Conservation (phyloP, 2,797 vertebrate species). For the Sebastes iracundus region DNA sequence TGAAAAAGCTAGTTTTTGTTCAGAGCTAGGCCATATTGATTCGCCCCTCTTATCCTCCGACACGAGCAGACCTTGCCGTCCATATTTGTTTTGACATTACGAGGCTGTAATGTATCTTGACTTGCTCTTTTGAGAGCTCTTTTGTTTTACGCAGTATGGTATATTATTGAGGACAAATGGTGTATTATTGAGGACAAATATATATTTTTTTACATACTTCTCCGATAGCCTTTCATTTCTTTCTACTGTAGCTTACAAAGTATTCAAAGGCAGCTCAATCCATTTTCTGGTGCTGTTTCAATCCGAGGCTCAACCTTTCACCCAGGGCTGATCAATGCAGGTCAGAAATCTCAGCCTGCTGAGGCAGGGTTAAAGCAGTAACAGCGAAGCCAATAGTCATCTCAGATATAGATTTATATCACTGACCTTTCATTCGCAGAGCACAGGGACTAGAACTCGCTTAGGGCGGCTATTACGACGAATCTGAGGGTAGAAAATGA, state of each 20-base stretch:
- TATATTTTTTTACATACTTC: not conserved
- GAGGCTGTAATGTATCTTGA: conserved; percentile 16
- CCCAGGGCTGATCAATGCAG: conserved; percentile 49
- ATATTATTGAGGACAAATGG: not conserved
- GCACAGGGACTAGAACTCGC: conserved; percentile 47
- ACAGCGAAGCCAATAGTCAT: conserved; percentile 55
- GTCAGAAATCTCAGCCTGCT: conserved; percentile 46
- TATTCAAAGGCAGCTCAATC: conserved; percentile 19
- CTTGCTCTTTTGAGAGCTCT: conserved; percentile 15
- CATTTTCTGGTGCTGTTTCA: conserved; percentile 42
- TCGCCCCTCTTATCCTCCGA: conserved; percentile 13
- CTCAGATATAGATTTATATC: conserved; percentile 65
- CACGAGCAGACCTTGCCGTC: conserved; percentile 7
- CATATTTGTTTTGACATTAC: conserved; percentile 37
- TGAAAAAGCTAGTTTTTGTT: conserved; percentile 55
- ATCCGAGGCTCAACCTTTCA: conserved; percentile 38
- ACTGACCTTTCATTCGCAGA: conserved; percentile 63
- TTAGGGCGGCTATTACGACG: conserved; percentile 28
- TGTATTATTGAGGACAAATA: not conserved
- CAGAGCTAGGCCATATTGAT: conserved; percentile 45
- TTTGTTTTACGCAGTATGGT: not conserved
- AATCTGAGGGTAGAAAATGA: conserved; percentile 47
- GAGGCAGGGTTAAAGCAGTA: conserved; percentile 48
- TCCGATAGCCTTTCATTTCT: not conserved
- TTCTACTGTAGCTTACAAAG: not conserved